These are phyloP conservation scores for Pogoniulus pusillus DNA, from an alignment of 2,797 vertebrate species.

Conservation along the genomic window DNA sequence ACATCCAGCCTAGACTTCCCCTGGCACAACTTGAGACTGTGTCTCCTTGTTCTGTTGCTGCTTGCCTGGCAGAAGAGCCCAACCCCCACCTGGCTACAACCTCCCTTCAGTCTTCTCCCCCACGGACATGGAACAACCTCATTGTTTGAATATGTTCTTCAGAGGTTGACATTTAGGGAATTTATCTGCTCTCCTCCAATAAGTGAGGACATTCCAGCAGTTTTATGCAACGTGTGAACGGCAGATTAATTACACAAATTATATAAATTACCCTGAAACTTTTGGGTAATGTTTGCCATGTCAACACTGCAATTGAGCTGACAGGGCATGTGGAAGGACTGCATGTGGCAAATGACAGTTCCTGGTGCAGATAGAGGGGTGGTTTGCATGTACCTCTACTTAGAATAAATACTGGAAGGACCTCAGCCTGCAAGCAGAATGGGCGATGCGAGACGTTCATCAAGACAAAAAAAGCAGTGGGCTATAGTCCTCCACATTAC, in stretches of 20 bases:
- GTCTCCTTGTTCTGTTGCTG: too few species aligned
- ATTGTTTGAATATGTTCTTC: constrained; percentile 31
- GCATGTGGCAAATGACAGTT: neutral
- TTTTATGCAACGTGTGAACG: constrained; percentile 3
- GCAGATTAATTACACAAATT: constrained; percentile 51
- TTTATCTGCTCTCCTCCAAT: constrained; percentile 34
- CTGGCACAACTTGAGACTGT: too few species aligned
- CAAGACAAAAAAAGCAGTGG: neutral
- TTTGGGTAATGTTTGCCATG: constrained; percentile 38
- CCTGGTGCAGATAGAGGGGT: neutral
- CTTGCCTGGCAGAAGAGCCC: too few species aligned
- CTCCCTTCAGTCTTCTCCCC: neutral
- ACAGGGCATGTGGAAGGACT: neutral
- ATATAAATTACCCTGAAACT: constrained; percentile 34
- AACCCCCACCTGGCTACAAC: too few species aligned
- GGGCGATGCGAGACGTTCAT: neutral
- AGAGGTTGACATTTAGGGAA: constrained; percentile 20
- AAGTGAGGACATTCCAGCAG: constrained; percentile 28
- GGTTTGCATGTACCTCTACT: neutral
- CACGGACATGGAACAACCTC: neutral
- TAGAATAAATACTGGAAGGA: neutral
- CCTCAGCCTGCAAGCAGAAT: neutral
- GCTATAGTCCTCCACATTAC: neutral
- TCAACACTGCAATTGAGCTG: constrained; percentile 29
- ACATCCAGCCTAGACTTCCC: too few species aligned